Conservation (phyloP, 2,797 vertebrate genomes). For the Clarias pachynema region DNA sequence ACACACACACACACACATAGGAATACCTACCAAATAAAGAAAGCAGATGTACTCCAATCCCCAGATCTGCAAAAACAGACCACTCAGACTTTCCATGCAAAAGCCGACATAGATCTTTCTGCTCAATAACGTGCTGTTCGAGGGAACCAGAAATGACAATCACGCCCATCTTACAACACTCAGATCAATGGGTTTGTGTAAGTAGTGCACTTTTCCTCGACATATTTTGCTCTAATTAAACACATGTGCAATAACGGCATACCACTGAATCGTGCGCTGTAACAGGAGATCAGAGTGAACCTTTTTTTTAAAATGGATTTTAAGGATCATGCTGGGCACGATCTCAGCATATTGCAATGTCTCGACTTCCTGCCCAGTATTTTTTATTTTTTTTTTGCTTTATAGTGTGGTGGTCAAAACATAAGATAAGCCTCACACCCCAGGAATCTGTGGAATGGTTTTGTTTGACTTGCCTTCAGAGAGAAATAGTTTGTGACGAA, state of each 20-base stretch:
- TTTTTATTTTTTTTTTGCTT: conserved; percentile 53
- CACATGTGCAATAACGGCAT: conserved; percentile 33
- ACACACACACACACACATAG: conserved; percentile 53
- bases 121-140: conserved; percentile 29
- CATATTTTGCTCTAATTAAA: conserved; percentile 37
- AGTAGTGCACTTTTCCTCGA: conserved; percentile 13
- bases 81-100: conserved; percentile 52
- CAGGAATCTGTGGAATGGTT: conserved; percentile 76
- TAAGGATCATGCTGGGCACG: conserved; percentile 26
- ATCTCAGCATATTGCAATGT: conserved; percentile 37
- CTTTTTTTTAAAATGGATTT: conserved; percentile 30
- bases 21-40: conserved; percentile 74
- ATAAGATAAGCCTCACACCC: conserved; percentile 68
- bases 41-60: conserved; percentile 77
- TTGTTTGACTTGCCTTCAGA: conserved; percentile 66
- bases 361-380: conserved; percentile 35
- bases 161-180: conserved; percentile 29
- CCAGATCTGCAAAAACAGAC: conserved; percentile 65
- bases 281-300: conserved; percentile 30
- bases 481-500: conserved; percentile 57
- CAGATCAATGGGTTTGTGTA: conserved; percentile 21
- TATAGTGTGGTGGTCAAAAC: conserved; percentile 69
- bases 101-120: conserved; percentile 27
- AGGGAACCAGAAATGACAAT: conserved; percentile 44
- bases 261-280: conserved; percentile 22